Evolutionary conservation across 2,797 vertebrate species (phyloP), one percentile per base, ranked within the genome.

Genomic region (Cossypha caffra): DNA sequence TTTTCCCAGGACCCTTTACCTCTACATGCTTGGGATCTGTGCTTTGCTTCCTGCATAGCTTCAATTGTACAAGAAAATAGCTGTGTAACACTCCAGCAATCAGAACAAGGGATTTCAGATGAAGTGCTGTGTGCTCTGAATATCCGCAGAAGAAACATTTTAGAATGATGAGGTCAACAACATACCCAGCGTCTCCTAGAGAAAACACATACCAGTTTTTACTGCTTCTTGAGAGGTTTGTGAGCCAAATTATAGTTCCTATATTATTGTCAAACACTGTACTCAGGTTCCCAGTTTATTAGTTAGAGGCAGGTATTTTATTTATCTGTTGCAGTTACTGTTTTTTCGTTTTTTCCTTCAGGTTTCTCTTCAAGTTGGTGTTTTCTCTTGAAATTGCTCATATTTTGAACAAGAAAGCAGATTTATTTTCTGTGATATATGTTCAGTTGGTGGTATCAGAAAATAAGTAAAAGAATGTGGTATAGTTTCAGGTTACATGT

Each of bases 171-270:
- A 96, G 90, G 95, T 95, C 97, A 96, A 95, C 91, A 75, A 33
- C 85, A 92, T 23, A 47, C 33, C 92, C 88, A 83, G 48, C 71
- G 8, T 78, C 88, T 94, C 91, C 91, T 78, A 92, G 87, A 58
- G 82, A 84, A 93, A 95, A 79, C 57, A 84, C 64, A 81, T 66
- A 77, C 73, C 37, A 28, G 51, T 35, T 95, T 96, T 92, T 93
- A 95, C 78, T 93, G 52, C 84, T 96, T 88, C 90, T 92, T 92
- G 90, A 95, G 94, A 94, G 81, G 83, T 96, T 96, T 96, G 94
- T 84, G 95, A 97, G 89, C 77, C 92, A 96, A 96, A 96, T 90
- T 93, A 93, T 78, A 88, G 90, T 64, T 86, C 47, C 75, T 88
- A 11, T 95, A 81, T 95, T 96, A 82, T 69, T 87, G 85, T 94